Percentiles rank a stretch among this genome's conserved stretches.
Evolutionary conservation across 2,888 invertebrate species (phyloP).

Genomic region (Ctena decussata): DNA sequence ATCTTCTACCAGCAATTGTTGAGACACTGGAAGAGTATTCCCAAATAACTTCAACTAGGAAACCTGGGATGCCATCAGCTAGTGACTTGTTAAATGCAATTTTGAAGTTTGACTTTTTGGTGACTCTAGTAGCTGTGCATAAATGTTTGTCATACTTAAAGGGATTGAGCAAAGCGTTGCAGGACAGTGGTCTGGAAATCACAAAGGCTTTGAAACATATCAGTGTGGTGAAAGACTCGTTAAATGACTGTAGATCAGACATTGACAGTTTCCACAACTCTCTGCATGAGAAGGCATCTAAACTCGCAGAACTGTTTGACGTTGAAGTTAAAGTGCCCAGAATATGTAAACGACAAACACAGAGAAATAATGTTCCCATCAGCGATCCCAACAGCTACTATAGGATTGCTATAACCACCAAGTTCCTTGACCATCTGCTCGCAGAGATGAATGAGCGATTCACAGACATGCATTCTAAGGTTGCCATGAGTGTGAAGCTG

Average conservation of each 20-base stretch:
- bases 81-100: background rate
- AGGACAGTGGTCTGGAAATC: background rate
- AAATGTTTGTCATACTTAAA: background rate
- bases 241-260: background rate
- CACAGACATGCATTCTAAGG: background rate
- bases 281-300: background rate
- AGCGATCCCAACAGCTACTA: background rate
- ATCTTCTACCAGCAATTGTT: constrained; percentile 31
- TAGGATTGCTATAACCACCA: background rate
- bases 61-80: background rate
- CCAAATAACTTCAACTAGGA: background rate
- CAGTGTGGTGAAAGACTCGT: background rate
- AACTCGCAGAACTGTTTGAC: background rate
- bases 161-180: background rate
- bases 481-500: background rate
- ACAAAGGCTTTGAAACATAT: background rate
- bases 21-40: background rate
- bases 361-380: background rate
- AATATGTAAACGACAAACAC: background rate
- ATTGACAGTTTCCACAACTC: background rate
- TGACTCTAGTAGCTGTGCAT: background rate
- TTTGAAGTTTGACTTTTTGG: background rate
- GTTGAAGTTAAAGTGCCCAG: background rate
- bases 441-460: background rate
- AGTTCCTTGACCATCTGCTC: background rate